These are phyloP conservation scores for Engraulis encrasicolus DNA, from an alignment of 2,113 vertebrate genomes.

Conservation along the genomic window DNA sequence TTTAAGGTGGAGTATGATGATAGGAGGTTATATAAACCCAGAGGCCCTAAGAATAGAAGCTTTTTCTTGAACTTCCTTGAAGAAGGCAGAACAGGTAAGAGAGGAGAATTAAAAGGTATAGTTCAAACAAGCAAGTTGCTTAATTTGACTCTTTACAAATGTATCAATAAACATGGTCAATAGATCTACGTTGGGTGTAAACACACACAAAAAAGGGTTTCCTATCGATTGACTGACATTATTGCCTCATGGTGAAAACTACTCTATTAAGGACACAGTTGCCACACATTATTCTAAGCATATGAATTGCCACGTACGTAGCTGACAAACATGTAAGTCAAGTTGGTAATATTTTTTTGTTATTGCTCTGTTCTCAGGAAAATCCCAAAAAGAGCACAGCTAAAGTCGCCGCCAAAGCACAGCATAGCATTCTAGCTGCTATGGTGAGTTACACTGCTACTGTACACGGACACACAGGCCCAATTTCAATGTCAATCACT, in stretches of 20 bases:
- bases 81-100: slow-evolving; percentile 29
- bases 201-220: too few relatives aligned
- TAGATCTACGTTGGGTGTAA: too few relatives aligned
- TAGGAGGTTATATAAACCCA: slow-evolving; percentile 66
- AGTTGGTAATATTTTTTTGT: too few relatives aligned
- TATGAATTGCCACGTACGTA: too few relatives aligned
- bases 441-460: slow-evolving; percentile 4
- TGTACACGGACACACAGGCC: not conserved
- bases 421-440: not conserved
- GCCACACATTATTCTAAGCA: too few relatives aligned
- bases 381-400: not conserved
- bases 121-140: too few relatives aligned
- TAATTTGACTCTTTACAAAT: too few relatives aligned
- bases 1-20: slow-evolving; percentile 53
- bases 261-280: too few relatives aligned
- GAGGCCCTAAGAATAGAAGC: slow-evolving; percentile 68
- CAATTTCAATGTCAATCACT: not conserved
- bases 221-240: too few relatives aligned
- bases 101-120: not conserved
- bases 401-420: not conserved
- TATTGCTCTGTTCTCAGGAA: not conserved
- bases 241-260: too few relatives aligned
- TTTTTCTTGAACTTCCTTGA: slow-evolving; percentile 33
- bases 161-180: too few relatives aligned
- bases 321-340: not conserved